Evolutionary conservation across 2,113 vertebrate genomes (phyloP).

Genomic region (Rhinopomastus cyanomelas): DNA sequence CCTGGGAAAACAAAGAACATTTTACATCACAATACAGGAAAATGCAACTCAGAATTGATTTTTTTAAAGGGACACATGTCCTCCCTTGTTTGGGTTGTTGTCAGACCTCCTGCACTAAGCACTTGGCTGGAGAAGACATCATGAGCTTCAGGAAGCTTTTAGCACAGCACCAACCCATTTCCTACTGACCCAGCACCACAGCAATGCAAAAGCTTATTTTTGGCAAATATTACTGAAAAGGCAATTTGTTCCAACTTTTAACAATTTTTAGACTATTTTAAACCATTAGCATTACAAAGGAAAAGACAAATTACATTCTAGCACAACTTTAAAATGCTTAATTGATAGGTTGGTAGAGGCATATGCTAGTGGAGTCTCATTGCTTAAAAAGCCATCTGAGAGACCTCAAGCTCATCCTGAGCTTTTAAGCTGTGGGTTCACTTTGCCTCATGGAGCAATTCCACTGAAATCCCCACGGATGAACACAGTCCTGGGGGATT

Average conservation of each 20-base stretch:
- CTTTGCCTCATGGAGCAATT: slow-evolving; percentile 29
- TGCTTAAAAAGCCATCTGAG: background rate
- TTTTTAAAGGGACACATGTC: background rate
- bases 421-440: slow-evolving; percentile 25
- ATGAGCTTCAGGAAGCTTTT: background rate
- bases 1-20: slow-evolving; percentile 39
- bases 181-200: background rate
- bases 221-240: background rate
- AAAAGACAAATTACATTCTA: background rate
- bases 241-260: background rate
- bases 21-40: slow-evolving; percentile 49
- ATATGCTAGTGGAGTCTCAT: background rate
- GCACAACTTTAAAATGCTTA: background rate
- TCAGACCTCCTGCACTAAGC: background rate
- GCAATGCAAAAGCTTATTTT: background rate
- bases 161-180: background rate
- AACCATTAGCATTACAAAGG: background rate
- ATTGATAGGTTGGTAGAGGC: background rate
- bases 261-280: too few relatives aligned
- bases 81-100: background rate
- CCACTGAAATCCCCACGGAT: slow-evolving; percentile 29
- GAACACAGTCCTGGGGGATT: slow-evolving; percentile 3
- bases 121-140: rapidly evolving
- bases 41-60: background rate
- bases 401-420: slow-evolving; percentile 5